A percentile compares a stretch with the other conserved stretches of the same genome.
These are phyloP conservation scores for Drosophila formosana DNA, from an alignment of 2,888 invertebrate genomes.

Conservation along the genomic window DNA sequence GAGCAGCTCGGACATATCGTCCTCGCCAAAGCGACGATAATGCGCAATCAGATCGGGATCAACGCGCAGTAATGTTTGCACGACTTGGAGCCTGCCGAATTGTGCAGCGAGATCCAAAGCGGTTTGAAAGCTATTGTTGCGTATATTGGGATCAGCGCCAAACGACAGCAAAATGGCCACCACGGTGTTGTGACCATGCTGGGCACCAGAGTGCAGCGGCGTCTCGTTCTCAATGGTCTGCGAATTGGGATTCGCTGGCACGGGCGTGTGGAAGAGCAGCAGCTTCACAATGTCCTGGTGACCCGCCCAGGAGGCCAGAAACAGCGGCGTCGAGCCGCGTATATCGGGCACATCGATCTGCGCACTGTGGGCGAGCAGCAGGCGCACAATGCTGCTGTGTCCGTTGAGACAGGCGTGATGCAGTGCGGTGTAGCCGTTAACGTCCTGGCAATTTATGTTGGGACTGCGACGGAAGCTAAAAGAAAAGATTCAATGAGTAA, in stretches of 20 bases:
- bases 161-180: conserved; percentile 93
- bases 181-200: conserved; percentile 95
- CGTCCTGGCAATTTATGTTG: conserved; percentile 96
- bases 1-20: conserved; percentile 26
- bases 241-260: conserved; percentile 93
- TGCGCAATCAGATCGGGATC: conserved; percentile 91
- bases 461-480: conserved; percentile 93
- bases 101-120: conserved; percentile 97
- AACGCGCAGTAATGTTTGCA: conserved; percentile 92
- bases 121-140: conserved; percentile 94
- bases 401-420: conserved; percentile 97
- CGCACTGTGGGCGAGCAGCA: conserved; percentile 91
- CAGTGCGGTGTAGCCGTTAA: conserved; percentile 95
- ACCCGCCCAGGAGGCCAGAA: conserved; percentile 97
- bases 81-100: conserved; percentile 93
- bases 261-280: conserved; percentile 91
- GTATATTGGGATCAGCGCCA: conserved; percentile 94
- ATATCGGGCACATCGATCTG: conserved; percentile 94
- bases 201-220: conserved; percentile 95
- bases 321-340: conserved; percentile 96
- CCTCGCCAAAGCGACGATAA: conserved; percentile 43
- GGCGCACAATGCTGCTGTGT: conserved; percentile 94
- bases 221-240: conserved; percentile 91
- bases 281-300: conserved; percentile 94
- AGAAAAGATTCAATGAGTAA: conserved; percentile 1